phyloP scores from a whole-genome alignment of 2,888 invertebrate species.

The Epicampocera succincta region DNA sequence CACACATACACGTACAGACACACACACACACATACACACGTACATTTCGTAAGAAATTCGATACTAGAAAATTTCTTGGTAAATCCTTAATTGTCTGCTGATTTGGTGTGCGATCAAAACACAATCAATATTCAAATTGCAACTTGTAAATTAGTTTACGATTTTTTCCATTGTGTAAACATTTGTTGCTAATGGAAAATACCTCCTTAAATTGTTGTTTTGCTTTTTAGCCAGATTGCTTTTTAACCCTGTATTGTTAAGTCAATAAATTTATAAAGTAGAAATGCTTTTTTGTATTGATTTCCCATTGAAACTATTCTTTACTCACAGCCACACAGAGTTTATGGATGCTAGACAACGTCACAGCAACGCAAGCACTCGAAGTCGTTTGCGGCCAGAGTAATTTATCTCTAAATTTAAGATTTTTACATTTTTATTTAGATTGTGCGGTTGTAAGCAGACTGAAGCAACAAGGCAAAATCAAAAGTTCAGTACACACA shows the following conservation, averaged over 20 bases:
- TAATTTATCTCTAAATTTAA: too few species aligned
- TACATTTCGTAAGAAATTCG: constrained; percentile 2
- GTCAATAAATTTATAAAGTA: constrained; percentile 35
- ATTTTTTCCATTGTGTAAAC: constrained; percentile 35
- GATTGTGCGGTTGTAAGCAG: too few species aligned
- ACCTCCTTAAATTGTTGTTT: not conserved
- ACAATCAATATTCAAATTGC: constrained; percentile 2
- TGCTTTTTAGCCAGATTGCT: constrained; percentile 13
- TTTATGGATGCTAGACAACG: not conserved
- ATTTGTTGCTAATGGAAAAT: constrained; percentile 49
- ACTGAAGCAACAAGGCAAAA: too few species aligned
- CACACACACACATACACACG: too few species aligned
- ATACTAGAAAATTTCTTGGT: constrained; percentile 13
- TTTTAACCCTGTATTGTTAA: constrained; percentile 51
- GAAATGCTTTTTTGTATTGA: constrained; percentile 14
- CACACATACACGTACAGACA: not conserved
- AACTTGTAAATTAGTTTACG: constrained; percentile 39
- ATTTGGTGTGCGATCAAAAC: constrained; percentile 15
- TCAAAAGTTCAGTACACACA: too few species aligned
- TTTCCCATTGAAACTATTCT: constrained; percentile 26
- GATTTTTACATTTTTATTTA: too few species aligned
- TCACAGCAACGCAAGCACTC: too few species aligned
- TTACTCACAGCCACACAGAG: not conserved
- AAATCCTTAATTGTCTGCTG: constrained; percentile 52
- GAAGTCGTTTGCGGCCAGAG: too few species aligned